phyloP scores from a whole-genome alignment of 1,140 invertebrate genomes.

The Harpegnathos saltator region DNA sequence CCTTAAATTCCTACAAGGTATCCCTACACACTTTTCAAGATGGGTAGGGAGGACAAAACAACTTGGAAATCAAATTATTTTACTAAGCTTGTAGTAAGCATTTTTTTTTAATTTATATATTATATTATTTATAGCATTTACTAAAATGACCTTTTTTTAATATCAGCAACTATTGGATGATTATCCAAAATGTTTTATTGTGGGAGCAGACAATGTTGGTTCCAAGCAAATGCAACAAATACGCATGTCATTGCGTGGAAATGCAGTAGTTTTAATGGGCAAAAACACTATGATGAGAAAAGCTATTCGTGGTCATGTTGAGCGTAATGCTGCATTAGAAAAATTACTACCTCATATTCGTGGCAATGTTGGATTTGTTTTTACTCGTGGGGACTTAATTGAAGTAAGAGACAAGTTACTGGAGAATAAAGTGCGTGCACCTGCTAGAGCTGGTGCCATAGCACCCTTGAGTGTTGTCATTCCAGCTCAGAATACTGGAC shows the following conservation, averaged over 20 bases:
- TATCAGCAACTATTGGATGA: constrained; percentile 98
- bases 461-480: constrained; percentile 98
- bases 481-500: constrained; percentile 99
- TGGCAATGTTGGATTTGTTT: constrained; percentile 99
- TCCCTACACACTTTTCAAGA: constrained; percentile 94
- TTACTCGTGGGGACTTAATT: constrained; percentile 97
- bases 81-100: constrained; percentile 97
- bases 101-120: background rate
- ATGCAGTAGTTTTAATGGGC: constrained; percentile 98
- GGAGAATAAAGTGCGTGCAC: constrained; percentile 98
- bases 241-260: constrained; percentile 96
- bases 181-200: constrained; percentile 99
- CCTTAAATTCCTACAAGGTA: constrained; percentile 92
- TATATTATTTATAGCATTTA: background rate
- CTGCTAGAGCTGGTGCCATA: constrained; percentile 98
- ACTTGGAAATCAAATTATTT: constrained; percentile 99
- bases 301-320: constrained; percentile 98
- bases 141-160: constrained; percentile 64
- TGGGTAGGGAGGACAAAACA: constrained; percentile 99
- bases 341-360: constrained; percentile 98
- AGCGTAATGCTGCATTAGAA: constrained; percentile 97
- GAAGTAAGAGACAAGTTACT: constrained; percentile 97
- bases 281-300: constrained; percentile 99
- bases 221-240: constrained; percentile 99
- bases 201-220: constrained; percentile 99